Evolutionary conservation across 2,113 vertebrate genomes (phyloP).

Genomic region (Hystrix brachyura): DNA sequence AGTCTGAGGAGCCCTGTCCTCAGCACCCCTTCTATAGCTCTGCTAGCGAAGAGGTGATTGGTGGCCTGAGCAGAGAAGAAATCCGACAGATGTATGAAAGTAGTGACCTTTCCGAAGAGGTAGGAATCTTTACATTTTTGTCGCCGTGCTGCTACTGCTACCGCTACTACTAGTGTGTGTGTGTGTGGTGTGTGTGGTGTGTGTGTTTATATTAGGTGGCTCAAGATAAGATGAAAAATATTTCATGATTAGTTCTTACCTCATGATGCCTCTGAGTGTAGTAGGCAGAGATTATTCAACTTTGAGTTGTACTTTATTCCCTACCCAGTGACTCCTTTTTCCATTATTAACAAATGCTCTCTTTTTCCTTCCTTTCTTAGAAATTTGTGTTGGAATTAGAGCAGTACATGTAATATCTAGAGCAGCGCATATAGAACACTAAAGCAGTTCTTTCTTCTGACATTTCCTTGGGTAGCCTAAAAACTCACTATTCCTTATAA

Average conservation of each 20-base stretch:
- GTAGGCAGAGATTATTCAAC: background rate
- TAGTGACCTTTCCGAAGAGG: slow-evolving; percentile 96
- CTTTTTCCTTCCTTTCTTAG: background rate
- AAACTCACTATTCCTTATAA: slow-evolving; percentile 3
- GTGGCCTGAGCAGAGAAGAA: slow-evolving; percentile 96
- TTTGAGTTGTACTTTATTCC: background rate
- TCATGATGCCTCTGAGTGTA: background rate
- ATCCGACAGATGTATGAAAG: slow-evolving; percentile 97
- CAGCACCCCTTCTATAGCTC: slow-evolving; percentile 91
- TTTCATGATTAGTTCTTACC: background rate
- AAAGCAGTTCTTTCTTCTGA: background rate
- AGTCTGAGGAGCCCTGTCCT: slow-evolving; percentile 91
- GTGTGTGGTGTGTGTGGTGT: background rate
- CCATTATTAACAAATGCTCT: background rate
- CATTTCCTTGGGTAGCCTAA: background rate
- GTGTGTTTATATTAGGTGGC: background rate
- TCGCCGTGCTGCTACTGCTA: background rate
- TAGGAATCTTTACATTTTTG: slow-evolving; percentile 78
- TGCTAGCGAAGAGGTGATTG: slow-evolving; percentile 92
- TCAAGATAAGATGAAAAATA: background rate
- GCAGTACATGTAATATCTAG: background rate
- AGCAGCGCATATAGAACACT: background rate
- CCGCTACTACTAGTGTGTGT: background rate
- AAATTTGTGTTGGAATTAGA: slow-evolving; percentile 17
- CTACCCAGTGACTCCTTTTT: background rate